phyloP scores from a whole-genome alignment of 2,797 vertebrate species.

The Halcyon chelicuti region DNA sequence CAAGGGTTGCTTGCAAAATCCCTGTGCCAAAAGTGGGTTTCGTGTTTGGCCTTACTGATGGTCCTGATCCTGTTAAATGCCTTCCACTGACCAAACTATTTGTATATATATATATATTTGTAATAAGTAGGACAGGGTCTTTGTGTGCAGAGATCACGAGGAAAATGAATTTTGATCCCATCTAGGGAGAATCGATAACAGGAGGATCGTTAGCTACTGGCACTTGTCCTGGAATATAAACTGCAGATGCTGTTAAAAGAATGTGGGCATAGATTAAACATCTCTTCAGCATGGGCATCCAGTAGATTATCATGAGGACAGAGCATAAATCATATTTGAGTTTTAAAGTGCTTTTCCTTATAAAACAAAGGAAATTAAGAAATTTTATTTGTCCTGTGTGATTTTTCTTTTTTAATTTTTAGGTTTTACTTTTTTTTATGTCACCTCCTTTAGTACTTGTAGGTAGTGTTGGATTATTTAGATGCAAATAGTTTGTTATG shows the following conservation, averaged over 20 bases:
- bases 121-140: background rate
- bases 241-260: slow-evolving; percentile 1
- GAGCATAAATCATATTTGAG: background rate
- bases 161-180: background rate
- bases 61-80: background rate
- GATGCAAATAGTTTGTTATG: background rate
- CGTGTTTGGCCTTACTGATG: background rate
- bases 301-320: background rate
- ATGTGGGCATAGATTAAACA: background rate
- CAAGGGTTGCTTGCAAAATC: background rate
- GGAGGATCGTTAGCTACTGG: slow-evolving; percentile 21
- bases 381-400: background rate
- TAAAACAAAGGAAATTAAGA: background rate
- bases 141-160: background rate
- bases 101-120: fast-evolving
- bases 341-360: background rate
- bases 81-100: background rate
- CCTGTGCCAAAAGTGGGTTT: background rate
- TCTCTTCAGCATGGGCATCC: background rate
- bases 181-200: background rate
- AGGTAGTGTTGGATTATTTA: background rate
- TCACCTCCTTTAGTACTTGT: background rate
- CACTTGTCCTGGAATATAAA: slow-evolving; percentile 11
- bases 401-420: background rate
- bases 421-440: background rate